Conservation (phyloP, 2,797 vertebrate species). For the Holocentrus rufus region DNA sequence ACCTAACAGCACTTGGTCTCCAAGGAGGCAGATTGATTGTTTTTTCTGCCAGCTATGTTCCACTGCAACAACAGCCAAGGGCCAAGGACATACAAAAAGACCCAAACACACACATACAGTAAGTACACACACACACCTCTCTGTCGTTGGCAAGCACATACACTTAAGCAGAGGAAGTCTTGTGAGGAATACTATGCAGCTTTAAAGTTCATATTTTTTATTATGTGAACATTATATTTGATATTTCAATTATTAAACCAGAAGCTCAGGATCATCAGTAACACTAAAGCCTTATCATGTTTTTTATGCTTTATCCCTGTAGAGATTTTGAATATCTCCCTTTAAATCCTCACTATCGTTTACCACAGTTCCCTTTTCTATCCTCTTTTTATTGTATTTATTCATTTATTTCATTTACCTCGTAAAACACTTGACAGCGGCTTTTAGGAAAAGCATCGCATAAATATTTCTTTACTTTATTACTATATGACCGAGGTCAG, state of each 20-base stretch:
- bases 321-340: neutral
- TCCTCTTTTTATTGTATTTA: neutral
- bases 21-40: constrained; percentile 54
- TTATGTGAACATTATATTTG: neutral
- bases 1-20: constrained; percentile 48
- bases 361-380: neutral
- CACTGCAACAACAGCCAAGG: constrained; percentile 24
- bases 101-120: constrained; percentile 11
- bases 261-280: too few relatives aligned
- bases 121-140: neutral
- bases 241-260: too few relatives aligned
- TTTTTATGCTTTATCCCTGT: neutral
- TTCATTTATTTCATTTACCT: neutral
- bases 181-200: neutral
- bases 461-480: neutral
- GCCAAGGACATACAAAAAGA: constrained; percentile 32
- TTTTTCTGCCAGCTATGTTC: constrained; percentile 43
- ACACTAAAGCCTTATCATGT: too few relatives aligned
- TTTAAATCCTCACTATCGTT: neutral
- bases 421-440: neutral
- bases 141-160: neutral
- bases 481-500: neutral
- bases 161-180: neutral
- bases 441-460: neutral
- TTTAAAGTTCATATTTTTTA: neutral